These are phyloP conservation scores for Leptogaster cylindrica DNA, from an alignment of 2,888 invertebrate genomes.

Conservation along the genomic window DNA sequence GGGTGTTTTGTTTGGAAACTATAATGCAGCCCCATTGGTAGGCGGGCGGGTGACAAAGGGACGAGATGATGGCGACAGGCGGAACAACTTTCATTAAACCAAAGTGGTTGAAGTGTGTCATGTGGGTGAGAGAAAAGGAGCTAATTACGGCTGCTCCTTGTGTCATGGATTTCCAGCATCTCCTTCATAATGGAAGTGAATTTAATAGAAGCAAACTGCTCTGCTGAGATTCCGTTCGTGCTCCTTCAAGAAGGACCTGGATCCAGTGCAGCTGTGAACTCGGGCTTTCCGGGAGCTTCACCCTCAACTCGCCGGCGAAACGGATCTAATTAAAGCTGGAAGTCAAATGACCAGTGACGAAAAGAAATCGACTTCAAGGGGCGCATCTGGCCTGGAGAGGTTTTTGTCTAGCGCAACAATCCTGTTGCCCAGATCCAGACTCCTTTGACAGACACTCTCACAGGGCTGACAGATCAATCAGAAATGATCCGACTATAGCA, in stretches of 20 bases:
- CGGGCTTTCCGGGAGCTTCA: neutral
- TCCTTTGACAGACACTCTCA: neutral
- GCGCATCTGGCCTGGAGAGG: neutral
- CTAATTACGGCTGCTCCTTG: neutral
- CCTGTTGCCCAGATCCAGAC: neutral
- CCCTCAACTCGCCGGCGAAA: neutral
- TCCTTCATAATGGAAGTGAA: slow-evolving; percentile 6
- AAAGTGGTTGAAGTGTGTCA: slow-evolving; percentile 33
- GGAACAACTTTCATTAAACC: slow-evolving; percentile 16
- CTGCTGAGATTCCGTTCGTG: neutral
- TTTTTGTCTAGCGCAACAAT: slow-evolving; percentile 9
- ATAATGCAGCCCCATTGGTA: neutral
- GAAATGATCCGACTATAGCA: slow-evolving; percentile 5
- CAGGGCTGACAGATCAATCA: slow-evolving; percentile 27
- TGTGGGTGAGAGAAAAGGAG: neutral
- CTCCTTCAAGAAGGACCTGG: neutral
- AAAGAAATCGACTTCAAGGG: slow-evolving; percentile 11
- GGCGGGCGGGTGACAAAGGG: too few species aligned
- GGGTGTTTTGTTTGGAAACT: slow-evolving; percentile 3
- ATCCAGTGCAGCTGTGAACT: neutral
- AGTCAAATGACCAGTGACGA: slow-evolving; percentile 28
- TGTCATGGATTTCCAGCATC: neutral
- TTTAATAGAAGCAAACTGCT: slow-evolving; percentile 3
- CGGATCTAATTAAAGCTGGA: slow-evolving; percentile 9
- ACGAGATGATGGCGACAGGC: too few species aligned